A percentile compares a stretch with the other conserved stretches of the same genome.
Conservation (phyloP, 2,888 invertebrate species). For the Allophyes oxyacanthae region DNA sequence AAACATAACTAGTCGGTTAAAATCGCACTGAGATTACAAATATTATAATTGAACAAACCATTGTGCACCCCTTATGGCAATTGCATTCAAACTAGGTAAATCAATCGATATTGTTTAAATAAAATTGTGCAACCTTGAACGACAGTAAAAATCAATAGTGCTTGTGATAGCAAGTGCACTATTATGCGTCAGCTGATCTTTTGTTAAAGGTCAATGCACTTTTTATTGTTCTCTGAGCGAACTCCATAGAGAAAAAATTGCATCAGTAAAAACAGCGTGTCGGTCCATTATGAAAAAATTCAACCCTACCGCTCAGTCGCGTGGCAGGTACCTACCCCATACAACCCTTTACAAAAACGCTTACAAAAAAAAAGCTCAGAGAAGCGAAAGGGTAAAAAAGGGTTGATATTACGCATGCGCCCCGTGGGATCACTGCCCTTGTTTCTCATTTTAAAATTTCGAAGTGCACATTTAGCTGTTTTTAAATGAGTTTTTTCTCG, state of each 20-base stretch:
- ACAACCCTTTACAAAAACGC: conserved; percentile 88
- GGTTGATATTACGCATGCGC: conserved; percentile 88
- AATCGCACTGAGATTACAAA: too few relatives aligned
- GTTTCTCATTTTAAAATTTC: conserved; percentile 81
- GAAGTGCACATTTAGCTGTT: conserved; percentile 62
- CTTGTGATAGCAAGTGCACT: conserved; percentile 81
- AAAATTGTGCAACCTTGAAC: conserved; percentile 78
- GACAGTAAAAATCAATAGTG: conserved; percentile 80
- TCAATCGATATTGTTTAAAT: conserved; percentile 15
- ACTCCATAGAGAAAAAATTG: conserved; percentile 78
- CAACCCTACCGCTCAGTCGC: conserved; percentile 84
- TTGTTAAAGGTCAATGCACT: conserved; percentile 85
- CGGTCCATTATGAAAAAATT: conserved; percentile 81
- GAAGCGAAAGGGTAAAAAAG: conserved; percentile 88
- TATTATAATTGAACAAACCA: too few relatives aligned
- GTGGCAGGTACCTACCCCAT: conserved; percentile 86
- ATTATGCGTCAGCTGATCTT: conserved; percentile 87
- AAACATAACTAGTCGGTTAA: too few relatives aligned
- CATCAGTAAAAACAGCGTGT: conserved; percentile 75
- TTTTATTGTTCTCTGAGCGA: conserved; percentile 75
- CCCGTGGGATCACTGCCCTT: conserved; percentile 84
- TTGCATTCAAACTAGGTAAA: background rate
- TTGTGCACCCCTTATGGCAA: too few relatives aligned
- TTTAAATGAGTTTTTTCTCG: conserved; percentile 55
- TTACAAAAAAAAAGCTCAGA: conserved; percentile 86